These are phyloP conservation scores for Parazoanthus swiftii DNA, from an alignment of 92 coral and sea anemone species.

Conservation along the genomic window DNA sequence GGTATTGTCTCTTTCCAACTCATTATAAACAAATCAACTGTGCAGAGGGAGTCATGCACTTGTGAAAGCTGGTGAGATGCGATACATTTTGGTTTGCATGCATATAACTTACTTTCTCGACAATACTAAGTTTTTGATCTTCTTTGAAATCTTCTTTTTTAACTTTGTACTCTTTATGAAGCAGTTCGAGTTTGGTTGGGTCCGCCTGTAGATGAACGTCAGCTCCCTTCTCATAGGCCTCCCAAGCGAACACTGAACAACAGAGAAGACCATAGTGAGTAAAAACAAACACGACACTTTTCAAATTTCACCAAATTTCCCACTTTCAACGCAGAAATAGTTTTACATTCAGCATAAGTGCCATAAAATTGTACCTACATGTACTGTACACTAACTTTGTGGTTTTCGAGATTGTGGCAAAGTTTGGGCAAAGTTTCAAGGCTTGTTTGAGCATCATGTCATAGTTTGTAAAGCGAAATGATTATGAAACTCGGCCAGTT, in stretches of 20 bases:
- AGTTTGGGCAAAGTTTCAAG: too few species aligned
- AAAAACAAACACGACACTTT: too few species aligned
- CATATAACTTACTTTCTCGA: constrained; percentile 71
- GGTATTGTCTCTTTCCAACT: not conserved
- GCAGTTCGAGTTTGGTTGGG: constrained; percentile 94
- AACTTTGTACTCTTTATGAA: constrained; percentile 92
- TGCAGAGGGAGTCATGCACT: not conserved
- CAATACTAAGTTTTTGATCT: constrained; percentile 81
- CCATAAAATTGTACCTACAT: too few species aligned
- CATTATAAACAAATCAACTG: not conserved
- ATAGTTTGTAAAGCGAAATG: too few species aligned
- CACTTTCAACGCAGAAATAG: not conserved
- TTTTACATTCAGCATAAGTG: too few species aligned
- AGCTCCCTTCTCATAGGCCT: constrained; percentile 98
- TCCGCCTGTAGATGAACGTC: constrained; percentile 98
- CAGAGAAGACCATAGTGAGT: not conserved
- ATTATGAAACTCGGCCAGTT: too few species aligned
- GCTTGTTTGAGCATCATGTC: too few species aligned
- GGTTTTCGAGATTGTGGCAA: too few species aligned
- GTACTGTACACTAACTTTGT: too few species aligned
- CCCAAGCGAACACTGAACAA: constrained; percentile 94
- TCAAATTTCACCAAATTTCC: too few species aligned
- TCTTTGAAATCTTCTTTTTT: constrained; percentile 91
- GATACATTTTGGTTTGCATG: not conserved
- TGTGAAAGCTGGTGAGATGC: not conserved